Conservation (phyloP, 2,113 vertebrate species). For the Tupaia chinensis region DNA sequence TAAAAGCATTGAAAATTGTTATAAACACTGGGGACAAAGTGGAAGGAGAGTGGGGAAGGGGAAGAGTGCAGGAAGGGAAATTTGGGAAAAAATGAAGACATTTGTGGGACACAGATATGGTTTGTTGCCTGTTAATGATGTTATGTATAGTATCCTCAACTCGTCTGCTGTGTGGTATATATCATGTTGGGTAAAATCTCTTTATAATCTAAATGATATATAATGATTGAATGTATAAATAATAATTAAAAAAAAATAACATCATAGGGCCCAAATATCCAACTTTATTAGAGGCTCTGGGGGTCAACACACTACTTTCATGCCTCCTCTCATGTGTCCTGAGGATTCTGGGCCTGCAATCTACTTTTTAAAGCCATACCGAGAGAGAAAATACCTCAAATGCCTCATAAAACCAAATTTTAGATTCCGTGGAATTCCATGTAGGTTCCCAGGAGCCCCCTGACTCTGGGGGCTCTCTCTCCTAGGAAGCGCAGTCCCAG, state of each 20-base stretch:
- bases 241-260: background rate
- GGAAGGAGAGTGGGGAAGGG: too few relatives aligned
- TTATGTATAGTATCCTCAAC: too few relatives aligned
- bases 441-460: background rate
- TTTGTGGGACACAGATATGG: too few relatives aligned
- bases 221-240: too few relatives aligned
- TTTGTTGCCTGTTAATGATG: too few relatives aligned
- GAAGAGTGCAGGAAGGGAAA: too few relatives aligned
- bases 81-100: too few relatives aligned
- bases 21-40: too few relatives aligned
- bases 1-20: too few relatives aligned
- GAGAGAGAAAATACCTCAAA: slow-evolving; percentile 55
- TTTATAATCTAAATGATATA: too few relatives aligned
- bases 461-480: background rate
- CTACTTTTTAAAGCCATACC: slow-evolving; percentile 63
- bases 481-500: background rate
- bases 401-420: slow-evolving; percentile 65
- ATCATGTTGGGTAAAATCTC: too few relatives aligned
- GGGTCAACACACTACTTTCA: background rate
- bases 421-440: background rate
- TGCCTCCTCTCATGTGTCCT: background rate
- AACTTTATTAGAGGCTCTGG: slow-evolving; percentile 71
- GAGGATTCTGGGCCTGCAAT: background rate
- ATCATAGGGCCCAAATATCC: slow-evolving; percentile 12
- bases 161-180: too few relatives aligned